Conservation (phyloP, 2,888 invertebrate genomes). For the Chloromyia formosa region DNA sequence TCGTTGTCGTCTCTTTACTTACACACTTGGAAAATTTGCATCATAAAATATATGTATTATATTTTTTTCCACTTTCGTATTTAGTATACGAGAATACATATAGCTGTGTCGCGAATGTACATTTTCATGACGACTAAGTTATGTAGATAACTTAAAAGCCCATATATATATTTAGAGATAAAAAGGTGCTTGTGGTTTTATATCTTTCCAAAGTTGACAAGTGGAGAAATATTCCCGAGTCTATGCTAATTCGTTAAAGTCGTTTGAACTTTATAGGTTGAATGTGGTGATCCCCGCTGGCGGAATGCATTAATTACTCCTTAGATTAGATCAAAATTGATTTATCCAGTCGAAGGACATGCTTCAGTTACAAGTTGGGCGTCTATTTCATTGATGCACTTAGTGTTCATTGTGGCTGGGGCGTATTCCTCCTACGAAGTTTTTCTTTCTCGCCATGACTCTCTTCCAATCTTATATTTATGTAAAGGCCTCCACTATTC, state of each 20-base stretch:
- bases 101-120: constrained; percentile 16
- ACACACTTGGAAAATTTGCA: constrained; percentile 25
- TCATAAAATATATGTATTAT: constrained; percentile 16
- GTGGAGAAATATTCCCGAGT: background rate
- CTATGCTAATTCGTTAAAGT: constrained; percentile 9
- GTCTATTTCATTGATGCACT: too few species aligned
- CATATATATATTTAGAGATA: background rate
- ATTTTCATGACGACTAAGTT: background rate
- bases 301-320: too few species aligned
- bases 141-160: background rate
- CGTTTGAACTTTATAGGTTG: background rate
- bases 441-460: too few species aligned
- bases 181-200: constrained; percentile 13
- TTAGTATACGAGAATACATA: background rate
- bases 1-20: constrained; percentile 29
- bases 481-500: too few species aligned
- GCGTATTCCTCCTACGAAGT: too few species aligned
- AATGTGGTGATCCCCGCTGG: background rate
- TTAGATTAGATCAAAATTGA: too few species aligned
- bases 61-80: constrained; percentile 14
- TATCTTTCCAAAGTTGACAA: constrained; percentile 7
- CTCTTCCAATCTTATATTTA: too few species aligned
- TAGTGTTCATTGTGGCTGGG: too few species aligned
- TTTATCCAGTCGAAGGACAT: too few species aligned
- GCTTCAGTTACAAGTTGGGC: too few species aligned